Conservation (phyloP, 2,888 invertebrate genomes). For the Exephanes ischioxanthus region DNA sequence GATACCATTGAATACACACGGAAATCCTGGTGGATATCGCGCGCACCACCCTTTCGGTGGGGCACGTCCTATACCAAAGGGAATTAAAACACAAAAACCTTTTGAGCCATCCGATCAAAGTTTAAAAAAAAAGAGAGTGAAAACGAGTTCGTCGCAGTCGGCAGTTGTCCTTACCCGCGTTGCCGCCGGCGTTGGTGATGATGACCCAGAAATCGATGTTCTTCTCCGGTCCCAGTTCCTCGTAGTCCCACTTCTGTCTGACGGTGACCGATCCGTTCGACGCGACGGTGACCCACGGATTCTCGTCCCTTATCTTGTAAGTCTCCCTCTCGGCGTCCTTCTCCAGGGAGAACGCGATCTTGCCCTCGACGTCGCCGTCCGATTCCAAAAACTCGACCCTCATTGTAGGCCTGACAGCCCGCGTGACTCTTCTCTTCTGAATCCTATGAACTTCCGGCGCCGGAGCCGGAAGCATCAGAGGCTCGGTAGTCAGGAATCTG, state of each 20-base stretch:
- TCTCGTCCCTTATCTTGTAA: conserved; percentile 96
- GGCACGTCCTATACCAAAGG: conserved; percentile 63
- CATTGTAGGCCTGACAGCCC: conserved; percentile 97
- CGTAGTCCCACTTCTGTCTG: conserved; percentile 98
- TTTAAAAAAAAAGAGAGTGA: conserved; percentile 16
- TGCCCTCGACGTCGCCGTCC: conserved; percentile 95
- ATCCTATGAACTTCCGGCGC: conserved; percentile 81
- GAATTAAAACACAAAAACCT: conserved; percentile 53
- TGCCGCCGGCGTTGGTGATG: conserved; percentile 91
- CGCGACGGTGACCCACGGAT: conserved; percentile 97
- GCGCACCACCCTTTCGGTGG: conserved; percentile 75
- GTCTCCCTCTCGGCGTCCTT: conserved; percentile 97
- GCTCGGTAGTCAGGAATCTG: conserved; percentile 87
- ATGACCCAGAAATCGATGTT: conserved; percentile 98
- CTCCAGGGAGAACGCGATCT: conserved; percentile 95
- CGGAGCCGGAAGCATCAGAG: conserved; percentile 84
- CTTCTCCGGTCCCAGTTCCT: conserved; percentile 96
- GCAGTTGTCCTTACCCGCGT: conserved; percentile 87
- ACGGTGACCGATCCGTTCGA: conserved; percentile 96
- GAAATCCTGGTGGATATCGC: conserved; percentile 74
- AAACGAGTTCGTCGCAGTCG: background rate
- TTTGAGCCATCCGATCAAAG: conserved; percentile 33
- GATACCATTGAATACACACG: conserved; percentile 76
- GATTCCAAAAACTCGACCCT: conserved; percentile 96
- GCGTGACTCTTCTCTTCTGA: conserved; percentile 87